Evolutionary conservation across 2,888 invertebrate species (phyloP), one percentile per base, ranked within the genome.

Genomic region (Drosophila kanekoi): DNA sequence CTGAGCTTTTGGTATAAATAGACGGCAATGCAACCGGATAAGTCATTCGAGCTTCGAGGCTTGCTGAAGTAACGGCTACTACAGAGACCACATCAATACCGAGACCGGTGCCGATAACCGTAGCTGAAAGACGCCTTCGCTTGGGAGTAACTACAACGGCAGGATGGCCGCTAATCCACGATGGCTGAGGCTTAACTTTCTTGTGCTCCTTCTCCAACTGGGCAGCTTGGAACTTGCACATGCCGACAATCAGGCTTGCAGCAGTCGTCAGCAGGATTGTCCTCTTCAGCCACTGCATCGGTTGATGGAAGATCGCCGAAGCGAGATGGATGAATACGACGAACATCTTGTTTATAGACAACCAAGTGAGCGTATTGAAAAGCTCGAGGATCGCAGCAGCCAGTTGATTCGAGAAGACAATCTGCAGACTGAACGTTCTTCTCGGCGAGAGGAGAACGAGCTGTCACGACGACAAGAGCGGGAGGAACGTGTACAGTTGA

Each of bases 271-370:
- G 8, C 47, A 49, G 35, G 45, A 67, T 16, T 69, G 77, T 37
- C 2, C 38, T 0, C 10, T 16, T 14, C 28, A 53, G 3, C 28
- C 38, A 8, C 4, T 40, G 32, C 61, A 65, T 13, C 61, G 47
- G 3, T 23, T 51, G 9, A n/a, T 54, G 35, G 48, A 70, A 53
- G 56, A 59, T 18, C 67, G 65, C 11, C 40, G 18, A 13, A 35
- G 2, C 16, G 38, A 56, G 6, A 18, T 69, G n/a, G 85, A 87
- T 4, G 73, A 84, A 5, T 83, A 87, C 57, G 79, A 83, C 52
- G 82, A 87, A 62, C 87, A 73, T 35, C 62, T 87, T 38, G 76
- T 84, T 13, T 81, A 87, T 40, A 84, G 82, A 87, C 87, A 87
- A 57, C n/a, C 3, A 14, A 3, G 14, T n/a, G 58, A 37, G 11